Evolutionary conservation across 2,888 invertebrate species (phyloP).

Genomic region (Caenorhabditis zanzibari): DNA sequence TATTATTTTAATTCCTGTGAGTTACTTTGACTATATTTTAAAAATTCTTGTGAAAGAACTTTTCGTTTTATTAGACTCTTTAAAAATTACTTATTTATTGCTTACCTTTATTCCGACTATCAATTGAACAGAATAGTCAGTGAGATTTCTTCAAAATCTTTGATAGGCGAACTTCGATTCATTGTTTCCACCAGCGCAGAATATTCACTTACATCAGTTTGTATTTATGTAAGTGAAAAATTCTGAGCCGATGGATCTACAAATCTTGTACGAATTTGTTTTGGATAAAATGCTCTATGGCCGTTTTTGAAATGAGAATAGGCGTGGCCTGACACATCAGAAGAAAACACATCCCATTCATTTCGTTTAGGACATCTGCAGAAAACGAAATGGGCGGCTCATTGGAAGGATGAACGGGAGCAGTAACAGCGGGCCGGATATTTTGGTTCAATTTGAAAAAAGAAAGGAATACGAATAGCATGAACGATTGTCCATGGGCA

Average conservation of each 20-base stretch:
- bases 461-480: conserved; percentile 1
- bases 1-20: too few species aligned
- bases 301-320: neutral
- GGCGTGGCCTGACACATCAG: conserved; percentile 14
- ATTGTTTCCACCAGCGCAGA: conserved; percentile 11
- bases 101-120: too few species aligned
- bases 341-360: conserved; percentile 30
- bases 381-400: conserved; percentile 15
- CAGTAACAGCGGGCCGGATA: conserved; percentile 26
- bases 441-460: conserved; percentile 29
- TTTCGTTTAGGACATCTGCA: conserved; percentile 36
- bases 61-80: too few species aligned
- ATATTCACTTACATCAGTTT: conserved; percentile 51
- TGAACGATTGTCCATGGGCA: neutral
- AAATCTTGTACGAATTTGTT: neutral
- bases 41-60: too few species aligned
- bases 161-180: neutral
- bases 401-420: conserved; percentile 1
- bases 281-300: neutral
- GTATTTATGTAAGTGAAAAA: conserved; percentile 19
- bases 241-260: conserved; percentile 19
- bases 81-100: too few species aligned
- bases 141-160: neutral
- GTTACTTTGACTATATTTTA: too few species aligned
- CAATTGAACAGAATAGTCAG: too few species aligned